Base-by-base conservation (phyloP, 2,797 vertebrate genomes). In the Distichodus sexfasciatus region DNA sequence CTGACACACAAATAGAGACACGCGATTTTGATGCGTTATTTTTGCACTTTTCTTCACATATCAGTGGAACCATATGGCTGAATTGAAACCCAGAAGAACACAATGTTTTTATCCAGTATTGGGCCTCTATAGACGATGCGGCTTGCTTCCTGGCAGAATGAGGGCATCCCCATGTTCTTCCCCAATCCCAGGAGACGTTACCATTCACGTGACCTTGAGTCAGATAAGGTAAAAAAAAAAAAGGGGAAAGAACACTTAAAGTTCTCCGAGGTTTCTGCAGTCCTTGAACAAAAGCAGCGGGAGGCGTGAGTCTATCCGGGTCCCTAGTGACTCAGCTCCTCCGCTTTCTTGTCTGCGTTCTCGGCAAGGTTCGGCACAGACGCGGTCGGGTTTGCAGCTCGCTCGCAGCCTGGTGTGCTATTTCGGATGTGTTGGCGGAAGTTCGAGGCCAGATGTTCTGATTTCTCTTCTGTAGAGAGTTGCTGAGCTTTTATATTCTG, bases 101-200 rank as follows among this genome's bases (percentile, higher is more conserved):
- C 15, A 61, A 35, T 47, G 53, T 72, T 53, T 62, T 38, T 12
- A 8, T 55, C 17, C 23, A 6, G 31, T 14, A 15, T 59, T 60
- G 44, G 36, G 40, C 41, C 23, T 54, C 46, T 14, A n/a, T n/a
- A 33, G 15, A 19, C 47, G 36, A 55, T 31, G 40, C 15, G 23
- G 29, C 35, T 43, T 58, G 26, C n/a, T 55, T 46, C 60, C 62
- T 74, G 60, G 60, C 72, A 69, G 66, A 75, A 69, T 69, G 53
- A 75, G 72, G 60, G 44, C 66, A 75, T 59, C 46, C 46, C 64
- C 14, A 1, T 41, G 17, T 50, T 69, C 46, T 29, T 38, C 31
- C 50, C 35, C 19, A 19, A 24, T 64, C 26, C 65, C 51, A 5
- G 19, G 62, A 36, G 35, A 23, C 31, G 48, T 15, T 38, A 50